Percentiles rank a stretch among this genome's conserved stretches.
Evolutionary conservation across 2,888 invertebrate genomes (phyloP).

Genomic region (Liopterus haemorrhoidalis): DNA sequence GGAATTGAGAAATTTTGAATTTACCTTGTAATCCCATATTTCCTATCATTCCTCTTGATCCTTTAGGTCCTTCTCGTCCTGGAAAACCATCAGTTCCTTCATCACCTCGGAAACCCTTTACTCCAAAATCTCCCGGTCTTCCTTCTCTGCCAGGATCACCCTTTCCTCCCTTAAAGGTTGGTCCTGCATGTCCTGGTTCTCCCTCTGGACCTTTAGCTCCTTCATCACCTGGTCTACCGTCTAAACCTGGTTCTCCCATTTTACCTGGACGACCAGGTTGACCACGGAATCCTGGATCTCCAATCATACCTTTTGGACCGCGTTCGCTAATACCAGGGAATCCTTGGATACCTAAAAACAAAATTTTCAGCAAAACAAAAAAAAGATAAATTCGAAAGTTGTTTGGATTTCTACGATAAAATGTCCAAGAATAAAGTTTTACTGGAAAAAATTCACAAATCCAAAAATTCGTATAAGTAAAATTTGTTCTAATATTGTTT

Average conservation of each 20-base stretch:
- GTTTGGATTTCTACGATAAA: too few species aligned
- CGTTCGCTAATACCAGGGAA: constrained; percentile 53
- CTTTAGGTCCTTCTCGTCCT: constrained; percentile 39
- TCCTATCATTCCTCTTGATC: constrained; percentile 26
- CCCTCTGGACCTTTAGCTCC: constrained; percentile 57
- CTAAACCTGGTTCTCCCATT: constrained; percentile 55
- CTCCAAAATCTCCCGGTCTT: constrained; percentile 49
- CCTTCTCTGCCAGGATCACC: constrained; percentile 55
- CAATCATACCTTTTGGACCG: constrained; percentile 57
- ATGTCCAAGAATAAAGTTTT: too few species aligned
- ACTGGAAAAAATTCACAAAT: too few species aligned
- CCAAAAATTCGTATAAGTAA: too few species aligned
- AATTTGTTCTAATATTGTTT: too few species aligned
- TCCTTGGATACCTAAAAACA: constrained; percentile 58
- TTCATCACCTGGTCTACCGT: constrained; percentile 56
- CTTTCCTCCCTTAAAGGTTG: constrained; percentile 47
- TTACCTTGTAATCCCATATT: too few species aligned
- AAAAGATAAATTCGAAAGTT: too few species aligned
- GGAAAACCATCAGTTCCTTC: constrained; percentile 48
- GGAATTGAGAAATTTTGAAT: too few species aligned
- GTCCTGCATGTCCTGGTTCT: constrained; percentile 55
- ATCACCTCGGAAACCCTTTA: constrained; percentile 51
- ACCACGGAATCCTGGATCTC: constrained; percentile 56
- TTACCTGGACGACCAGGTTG: constrained; percentile 53
- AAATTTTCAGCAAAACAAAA: too few species aligned